Evolutionary conservation across 2,888 invertebrate species (phyloP).

Genomic region (Muscina levida): DNA sequence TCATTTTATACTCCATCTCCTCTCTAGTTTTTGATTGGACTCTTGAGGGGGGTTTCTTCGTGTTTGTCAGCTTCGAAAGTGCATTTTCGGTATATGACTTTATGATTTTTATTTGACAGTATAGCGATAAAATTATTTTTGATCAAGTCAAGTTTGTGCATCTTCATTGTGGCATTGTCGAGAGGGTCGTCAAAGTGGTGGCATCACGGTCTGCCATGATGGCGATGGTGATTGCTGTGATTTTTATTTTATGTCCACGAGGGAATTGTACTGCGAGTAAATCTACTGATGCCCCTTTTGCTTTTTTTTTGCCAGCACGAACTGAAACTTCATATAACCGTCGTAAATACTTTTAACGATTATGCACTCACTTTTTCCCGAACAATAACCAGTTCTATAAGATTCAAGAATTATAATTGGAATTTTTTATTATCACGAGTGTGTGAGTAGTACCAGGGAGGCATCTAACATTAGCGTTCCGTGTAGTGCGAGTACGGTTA

Average conservation of each 20-base stretch:
- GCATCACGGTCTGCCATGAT: constrained; percentile 35
- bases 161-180: constrained; percentile 25
- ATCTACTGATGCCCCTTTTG: constrained; percentile 54
- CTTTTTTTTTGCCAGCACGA: constrained; percentile 49
- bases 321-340: constrained; percentile 57
- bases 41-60: constrained; percentile 40
- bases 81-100: constrained; percentile 68
- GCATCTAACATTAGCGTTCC: background rate
- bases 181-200: constrained; percentile 13
- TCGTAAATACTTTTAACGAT: constrained; percentile 57
- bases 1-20: constrained; percentile 46
- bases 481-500: background rate
- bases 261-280: constrained; percentile 53
- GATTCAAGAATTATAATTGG: constrained; percentile 63
- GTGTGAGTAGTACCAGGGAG: too few relatives aligned
- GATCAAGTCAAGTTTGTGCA: constrained; percentile 54
- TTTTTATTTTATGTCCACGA: constrained; percentile 57
- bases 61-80: constrained; percentile 59
- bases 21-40: constrained; percentile 9
- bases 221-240: constrained; percentile 45
- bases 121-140: constrained; percentile 66
- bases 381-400: constrained; percentile 43
- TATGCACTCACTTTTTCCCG: constrained; percentile 29
- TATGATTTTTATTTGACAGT: constrained; percentile 69
- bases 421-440: constrained; percentile 23